Conservation (phyloP, 2,888 invertebrate genomes). For the Lacanobia wlatinum region DNA sequence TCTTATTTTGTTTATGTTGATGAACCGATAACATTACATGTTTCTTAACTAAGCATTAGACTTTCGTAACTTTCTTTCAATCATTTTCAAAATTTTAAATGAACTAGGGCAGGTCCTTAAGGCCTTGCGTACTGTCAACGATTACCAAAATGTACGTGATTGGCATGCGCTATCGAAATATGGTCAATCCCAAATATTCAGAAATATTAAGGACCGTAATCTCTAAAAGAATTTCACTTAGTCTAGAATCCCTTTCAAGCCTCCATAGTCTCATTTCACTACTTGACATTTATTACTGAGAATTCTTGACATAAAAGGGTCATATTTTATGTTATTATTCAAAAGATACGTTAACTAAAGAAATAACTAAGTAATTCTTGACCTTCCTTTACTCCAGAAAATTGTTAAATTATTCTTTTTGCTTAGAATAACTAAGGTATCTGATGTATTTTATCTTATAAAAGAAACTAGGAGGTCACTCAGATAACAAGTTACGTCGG, state of each 20-base stretch:
- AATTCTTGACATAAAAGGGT: constrained; percentile 1
- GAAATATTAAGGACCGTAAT: background rate
- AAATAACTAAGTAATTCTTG: background rate
- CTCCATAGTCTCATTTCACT: background rate
- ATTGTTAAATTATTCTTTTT: background rate
- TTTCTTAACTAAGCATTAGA: too few relatives aligned
- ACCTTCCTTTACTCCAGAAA: constrained; percentile 8
- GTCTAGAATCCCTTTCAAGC: background rate
- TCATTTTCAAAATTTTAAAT: too few relatives aligned
- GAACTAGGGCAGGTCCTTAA: too few relatives aligned
- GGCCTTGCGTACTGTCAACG: too few relatives aligned
- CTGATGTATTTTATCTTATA: background rate
- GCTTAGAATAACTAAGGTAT: background rate
- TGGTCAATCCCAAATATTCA: background rate
- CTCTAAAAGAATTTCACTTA: background rate
- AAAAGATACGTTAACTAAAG: background rate
- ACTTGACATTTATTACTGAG: too few relatives aligned
- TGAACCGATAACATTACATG: too few relatives aligned
- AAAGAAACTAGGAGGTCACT: background rate
- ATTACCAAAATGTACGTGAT: too few relatives aligned
- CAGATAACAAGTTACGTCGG: background rate
- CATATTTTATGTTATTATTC: background rate
- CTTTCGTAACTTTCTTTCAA: too few relatives aligned
- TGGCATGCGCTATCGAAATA: too few relatives aligned
- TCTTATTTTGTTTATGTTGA: too few relatives aligned